A percentile compares a stretch with the other conserved stretches of the same genome.
phyloP scores from a whole-genome alignment of 2,888 invertebrate species.

The Eupelmus urozonus region DNA sequence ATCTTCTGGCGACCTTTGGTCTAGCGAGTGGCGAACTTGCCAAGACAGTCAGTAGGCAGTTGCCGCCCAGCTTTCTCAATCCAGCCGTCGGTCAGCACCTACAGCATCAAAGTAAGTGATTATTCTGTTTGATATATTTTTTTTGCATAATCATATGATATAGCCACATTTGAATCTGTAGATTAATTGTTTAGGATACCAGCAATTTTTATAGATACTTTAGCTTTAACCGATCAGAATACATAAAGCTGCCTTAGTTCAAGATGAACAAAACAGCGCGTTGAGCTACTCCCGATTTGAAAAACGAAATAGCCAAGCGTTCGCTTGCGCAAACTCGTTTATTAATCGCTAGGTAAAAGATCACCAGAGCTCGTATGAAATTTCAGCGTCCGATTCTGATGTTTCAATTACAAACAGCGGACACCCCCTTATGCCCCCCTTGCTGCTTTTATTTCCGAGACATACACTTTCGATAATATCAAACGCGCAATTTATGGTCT shows the following conservation, averaged over 20 bases:
- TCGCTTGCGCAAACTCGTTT: not conserved
- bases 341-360: no score
- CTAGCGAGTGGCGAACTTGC: conserved; percentile 76
- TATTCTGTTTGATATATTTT: no score
- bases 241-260: no score
- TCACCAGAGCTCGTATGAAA: not conserved
- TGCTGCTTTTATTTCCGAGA: conserved; percentile 31
- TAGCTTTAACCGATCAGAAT: no score
- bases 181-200: no score
- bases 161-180: no score
- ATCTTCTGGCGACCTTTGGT: conserved; percentile 79
- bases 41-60: conserved; percentile 75
- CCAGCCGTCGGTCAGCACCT: conserved; percentile 68
- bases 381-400: conserved; percentile 35
- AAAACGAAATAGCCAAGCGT: no score
- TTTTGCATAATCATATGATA: no score
- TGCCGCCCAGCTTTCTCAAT: conserved; percentile 76
- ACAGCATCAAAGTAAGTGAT: conserved; percentile 47
- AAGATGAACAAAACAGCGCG: no score
- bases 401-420: conserved; percentile 45
- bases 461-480: conserved; percentile 45
- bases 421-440: not conserved
- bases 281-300: no score
- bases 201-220: no score
- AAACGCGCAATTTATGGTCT: conserved; percentile 42